These are phyloP conservation scores for Psittacula cyanocephala DNA, from an alignment of 2,113 vertebrate species.

Conservation along the genomic window DNA sequence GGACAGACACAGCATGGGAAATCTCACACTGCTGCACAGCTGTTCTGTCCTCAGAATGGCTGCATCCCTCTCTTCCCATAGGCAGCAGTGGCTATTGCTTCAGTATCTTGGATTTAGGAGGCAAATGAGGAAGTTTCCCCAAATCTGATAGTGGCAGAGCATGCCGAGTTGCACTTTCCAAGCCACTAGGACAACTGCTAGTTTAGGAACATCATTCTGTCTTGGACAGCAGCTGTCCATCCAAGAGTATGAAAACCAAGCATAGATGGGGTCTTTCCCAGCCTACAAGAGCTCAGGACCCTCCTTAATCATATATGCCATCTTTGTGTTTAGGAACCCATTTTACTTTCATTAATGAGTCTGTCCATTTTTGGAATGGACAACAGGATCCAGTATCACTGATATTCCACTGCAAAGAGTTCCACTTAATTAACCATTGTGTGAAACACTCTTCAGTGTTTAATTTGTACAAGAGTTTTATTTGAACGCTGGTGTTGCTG, in stretches of 20 bases:
- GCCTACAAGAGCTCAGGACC: not conserved
- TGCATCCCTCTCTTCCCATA: not conserved
- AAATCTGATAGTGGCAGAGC: not conserved
- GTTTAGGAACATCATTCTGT: not conserved
- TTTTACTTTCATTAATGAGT: not conserved
- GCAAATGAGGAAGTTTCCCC: accelerated
- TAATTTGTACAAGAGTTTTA: not conserved
- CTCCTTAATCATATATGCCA: not conserved
- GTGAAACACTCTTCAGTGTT: not conserved
- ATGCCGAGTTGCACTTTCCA: not conserved
- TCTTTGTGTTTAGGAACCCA: not conserved
- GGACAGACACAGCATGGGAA: accelerated
- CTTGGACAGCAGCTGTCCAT: not conserved
- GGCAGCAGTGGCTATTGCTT: not conserved
- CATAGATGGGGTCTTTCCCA: accelerated
- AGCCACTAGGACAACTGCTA: not conserved
- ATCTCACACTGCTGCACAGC: accelerated
- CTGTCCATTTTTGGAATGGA: not conserved
- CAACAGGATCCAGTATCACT: not conserved
- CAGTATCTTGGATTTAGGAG: not conserved
- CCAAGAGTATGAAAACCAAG: not conserved
- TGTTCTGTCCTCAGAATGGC: not conserved
- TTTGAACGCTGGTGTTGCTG: not conserved
- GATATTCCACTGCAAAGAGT: not conserved
- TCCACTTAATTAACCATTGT: not conserved